phyloP scores from a whole-genome alignment of 1,140 invertebrate species.

The Polypedilum vanderplanki region DNA sequence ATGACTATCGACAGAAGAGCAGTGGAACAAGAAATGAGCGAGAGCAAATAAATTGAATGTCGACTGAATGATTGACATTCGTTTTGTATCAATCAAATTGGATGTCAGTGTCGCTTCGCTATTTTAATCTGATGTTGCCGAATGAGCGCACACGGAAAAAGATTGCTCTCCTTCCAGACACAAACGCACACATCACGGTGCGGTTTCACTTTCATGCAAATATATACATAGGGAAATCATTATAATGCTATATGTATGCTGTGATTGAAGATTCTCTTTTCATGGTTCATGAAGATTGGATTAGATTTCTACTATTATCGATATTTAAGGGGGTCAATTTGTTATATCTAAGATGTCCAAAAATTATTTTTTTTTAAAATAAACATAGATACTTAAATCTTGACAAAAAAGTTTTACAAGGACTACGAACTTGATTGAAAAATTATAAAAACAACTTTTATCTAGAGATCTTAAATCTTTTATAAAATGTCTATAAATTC shows the following conservation, averaged over 20 bases:
- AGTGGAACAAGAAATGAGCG: neutral
- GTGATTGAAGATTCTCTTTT: neutral
- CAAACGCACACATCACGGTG: neutral
- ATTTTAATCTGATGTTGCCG: neutral
- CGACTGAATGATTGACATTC: slow-evolving; percentile 24
- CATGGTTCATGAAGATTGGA: neutral
- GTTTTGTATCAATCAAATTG: slow-evolving; percentile 28
- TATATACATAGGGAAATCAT: neutral
- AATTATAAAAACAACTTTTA: too few species aligned
- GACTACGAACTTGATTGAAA: too few species aligned
- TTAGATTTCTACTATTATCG: neutral
- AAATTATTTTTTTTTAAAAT: too few species aligned
- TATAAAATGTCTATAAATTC: too few species aligned
- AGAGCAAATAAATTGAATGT: slow-evolving; percentile 21
- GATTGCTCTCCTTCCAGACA: neutral
- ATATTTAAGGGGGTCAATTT: too few species aligned
- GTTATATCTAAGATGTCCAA: too few species aligned
- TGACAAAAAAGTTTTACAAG: too few species aligned
- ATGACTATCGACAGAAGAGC: neutral
- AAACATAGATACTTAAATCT: too few species aligned
- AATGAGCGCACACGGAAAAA: neutral
- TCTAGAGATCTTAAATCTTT: too few species aligned
- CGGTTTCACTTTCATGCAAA: neutral
- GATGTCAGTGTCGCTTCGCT: slow-evolving; percentile 10
- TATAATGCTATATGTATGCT: neutral